These are phyloP conservation scores for Chrysaora quinquecirrha DNA, from an alignment of 30 jellyfish, hydroid and myxozoan species.

Conservation along the genomic window DNA sequence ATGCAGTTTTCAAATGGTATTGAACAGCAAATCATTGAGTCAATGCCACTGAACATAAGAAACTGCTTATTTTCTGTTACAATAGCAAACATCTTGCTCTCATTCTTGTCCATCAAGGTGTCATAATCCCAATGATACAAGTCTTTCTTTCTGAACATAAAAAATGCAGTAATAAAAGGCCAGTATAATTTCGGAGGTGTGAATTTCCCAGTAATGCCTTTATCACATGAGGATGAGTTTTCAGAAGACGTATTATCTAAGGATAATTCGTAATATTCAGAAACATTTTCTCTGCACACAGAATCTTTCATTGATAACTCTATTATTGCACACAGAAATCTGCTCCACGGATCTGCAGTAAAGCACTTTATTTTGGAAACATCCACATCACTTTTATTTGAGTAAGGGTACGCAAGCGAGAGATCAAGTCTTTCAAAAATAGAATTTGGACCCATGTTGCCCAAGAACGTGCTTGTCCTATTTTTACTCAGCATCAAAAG, in stretches of 20 bases:
- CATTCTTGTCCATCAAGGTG: not conserved
- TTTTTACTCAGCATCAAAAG: not conserved
- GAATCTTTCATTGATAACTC: not conserved
- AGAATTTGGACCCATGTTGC: not conserved
- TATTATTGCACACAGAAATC: not conserved
- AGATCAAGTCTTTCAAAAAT: not conserved
- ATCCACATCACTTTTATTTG: not conserved
- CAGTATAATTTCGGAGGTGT: not conserved
- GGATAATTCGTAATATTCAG: not conserved
- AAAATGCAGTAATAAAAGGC: not conserved
- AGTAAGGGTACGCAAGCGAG: not conserved
- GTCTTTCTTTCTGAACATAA: not conserved
- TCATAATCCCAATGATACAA: not conserved
- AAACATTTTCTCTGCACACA: not conserved
- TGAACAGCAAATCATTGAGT: not conserved
- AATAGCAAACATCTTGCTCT: not conserved
- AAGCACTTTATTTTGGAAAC: not conserved
- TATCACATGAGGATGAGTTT: not conserved
- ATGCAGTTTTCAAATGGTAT: not conserved
- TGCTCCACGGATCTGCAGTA: not conserved
- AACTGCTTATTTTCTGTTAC: not conserved
- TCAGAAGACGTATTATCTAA: not conserved
- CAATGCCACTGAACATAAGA: not conserved
- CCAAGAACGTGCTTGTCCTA: not conserved
- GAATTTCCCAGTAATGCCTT: not conserved